Percentiles rank a stretch among this genome's conserved stretches.
phyloP scores from a whole-genome alignment of 2,113 vertebrate species.

The Hemiprocne comata region DNA sequence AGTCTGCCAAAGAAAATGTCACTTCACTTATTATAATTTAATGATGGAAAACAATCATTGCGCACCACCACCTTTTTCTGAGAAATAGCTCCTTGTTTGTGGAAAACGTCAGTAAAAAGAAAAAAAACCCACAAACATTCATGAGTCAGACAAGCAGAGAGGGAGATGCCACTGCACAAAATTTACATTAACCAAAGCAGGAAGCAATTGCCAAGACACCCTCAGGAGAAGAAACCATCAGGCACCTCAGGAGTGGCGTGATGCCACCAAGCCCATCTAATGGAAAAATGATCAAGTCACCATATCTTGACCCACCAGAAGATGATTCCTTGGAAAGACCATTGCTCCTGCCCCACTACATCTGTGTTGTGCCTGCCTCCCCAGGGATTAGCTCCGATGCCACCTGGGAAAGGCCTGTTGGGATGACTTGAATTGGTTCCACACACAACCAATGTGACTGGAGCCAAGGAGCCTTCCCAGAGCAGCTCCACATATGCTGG shows the following conservation, averaged over 20 bases:
- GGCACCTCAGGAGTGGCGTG: not conserved
- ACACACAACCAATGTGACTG: fast-evolving
- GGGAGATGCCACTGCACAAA: not conserved
- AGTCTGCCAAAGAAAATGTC: slow-evolving; percentile 9
- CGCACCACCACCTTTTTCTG: not conserved
- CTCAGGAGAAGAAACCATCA: not conserved
- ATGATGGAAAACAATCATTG: not conserved
- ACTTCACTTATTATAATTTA: not conserved
- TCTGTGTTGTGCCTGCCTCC: not conserved
- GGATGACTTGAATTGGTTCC: not conserved
- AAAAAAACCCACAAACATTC: not conserved
- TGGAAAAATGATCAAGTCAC: not conserved
- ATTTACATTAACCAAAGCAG: not conserved
- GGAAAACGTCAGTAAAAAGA: not conserved
- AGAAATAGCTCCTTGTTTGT: not conserved
- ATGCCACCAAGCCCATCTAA: not conserved
- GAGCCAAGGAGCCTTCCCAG: not conserved
- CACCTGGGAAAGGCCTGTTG: not conserved
- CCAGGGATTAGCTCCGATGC: not conserved
- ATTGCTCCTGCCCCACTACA: not conserved
- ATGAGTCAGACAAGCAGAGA: not conserved
- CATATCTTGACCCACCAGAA: not conserved
- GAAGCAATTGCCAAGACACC: not conserved
- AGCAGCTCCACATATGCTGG: not conserved
- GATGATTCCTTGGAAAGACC: not conserved